A percentile compares a stretch with the other conserved stretches of the same genome.
Evolutionary conservation across 30 jellyfish, hydroid and myxozoan species (phyloP).

Genomic region (Cassiopea xamachana): DNA sequence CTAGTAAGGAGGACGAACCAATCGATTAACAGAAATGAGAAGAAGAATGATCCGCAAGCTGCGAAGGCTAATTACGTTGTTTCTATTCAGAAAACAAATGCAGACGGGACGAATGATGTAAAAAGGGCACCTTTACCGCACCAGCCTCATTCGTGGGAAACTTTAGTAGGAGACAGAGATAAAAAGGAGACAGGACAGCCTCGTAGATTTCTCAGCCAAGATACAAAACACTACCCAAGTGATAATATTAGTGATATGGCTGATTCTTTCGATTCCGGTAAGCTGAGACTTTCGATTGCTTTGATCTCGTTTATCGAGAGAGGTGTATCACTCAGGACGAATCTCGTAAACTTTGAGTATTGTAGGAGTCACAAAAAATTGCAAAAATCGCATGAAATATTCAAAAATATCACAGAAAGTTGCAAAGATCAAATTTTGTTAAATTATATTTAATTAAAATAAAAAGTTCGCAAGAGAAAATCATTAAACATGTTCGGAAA

Average conservation of each 20-base stretch:
- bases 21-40: neutral
- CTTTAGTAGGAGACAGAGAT: neutral
- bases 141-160: constrained; percentile 7
- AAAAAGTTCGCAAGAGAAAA: too few species aligned
- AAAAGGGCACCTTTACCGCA: constrained; percentile 5
- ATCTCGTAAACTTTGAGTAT: too few species aligned
- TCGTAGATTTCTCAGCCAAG: constrained; percentile 10
- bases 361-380: too few species aligned
- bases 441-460: too few species aligned
- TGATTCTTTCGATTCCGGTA: constrained; percentile 5
- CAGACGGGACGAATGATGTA: neutral
- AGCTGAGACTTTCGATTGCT: too few species aligned
- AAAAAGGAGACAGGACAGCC: neutral
- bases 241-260: neutral
- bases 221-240: neutral
- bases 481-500: too few species aligned
- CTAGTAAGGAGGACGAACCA: constrained; percentile 41
- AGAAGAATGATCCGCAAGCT: constrained; percentile 11
- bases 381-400: too few species aligned
- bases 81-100: constrained; percentile 28
- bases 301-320: too few species aligned
- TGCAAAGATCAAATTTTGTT: too few species aligned
- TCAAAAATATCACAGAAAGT: too few species aligned
- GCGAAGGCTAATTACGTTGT: constrained; percentile 35
- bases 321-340: too few species aligned